Conservation (phyloP, 1,140 invertebrate species). For the Eueides isabella region DNA sequence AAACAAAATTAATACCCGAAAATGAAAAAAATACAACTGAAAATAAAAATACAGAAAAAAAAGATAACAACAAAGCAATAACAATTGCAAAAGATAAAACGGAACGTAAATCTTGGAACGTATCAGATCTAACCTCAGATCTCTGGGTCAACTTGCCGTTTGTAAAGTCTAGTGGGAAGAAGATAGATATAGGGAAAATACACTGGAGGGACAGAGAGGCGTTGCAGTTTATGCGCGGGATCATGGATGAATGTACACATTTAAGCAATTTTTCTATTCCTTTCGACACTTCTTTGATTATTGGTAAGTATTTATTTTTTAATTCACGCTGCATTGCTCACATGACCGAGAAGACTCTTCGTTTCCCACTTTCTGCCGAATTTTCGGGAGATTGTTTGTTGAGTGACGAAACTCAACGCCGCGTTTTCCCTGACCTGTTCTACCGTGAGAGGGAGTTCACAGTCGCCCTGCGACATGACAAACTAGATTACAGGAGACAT, state of each 20-base stretch:
- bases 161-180: conserved; percentile 59
- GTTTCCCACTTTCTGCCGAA: too few relatives aligned
- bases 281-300: conserved; percentile 93
- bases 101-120: conserved; percentile 65
- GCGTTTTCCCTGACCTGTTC: too few relatives aligned
- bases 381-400: too few relatives aligned
- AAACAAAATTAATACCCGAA: background rate
- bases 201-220: conserved; percentile 89
- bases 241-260: conserved; percentile 99
- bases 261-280: conserved; percentile 94
- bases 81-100: conserved; percentile 35
- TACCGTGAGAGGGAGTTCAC: too few relatives aligned
- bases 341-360: too few relatives aligned
- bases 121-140: conserved; percentile 69
- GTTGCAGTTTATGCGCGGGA: conserved; percentile 96
- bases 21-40: conserved; percentile 1
- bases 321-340: too few relatives aligned
- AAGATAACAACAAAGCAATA: conserved; percentile 3
- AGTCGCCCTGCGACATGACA: too few relatives aligned
- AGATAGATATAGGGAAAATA: conserved; percentile 82
- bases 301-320: conserved; percentile 74
- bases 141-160: conserved; percentile 72
- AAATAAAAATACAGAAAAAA: conserved; percentile 7
- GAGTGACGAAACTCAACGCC: too few relatives aligned
- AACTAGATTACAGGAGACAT: too few relatives aligned